These are phyloP conservation scores for Larimichthys polyactis DNA, from an alignment of 2,113 vertebrate species.

Conservation along the genomic window DNA sequence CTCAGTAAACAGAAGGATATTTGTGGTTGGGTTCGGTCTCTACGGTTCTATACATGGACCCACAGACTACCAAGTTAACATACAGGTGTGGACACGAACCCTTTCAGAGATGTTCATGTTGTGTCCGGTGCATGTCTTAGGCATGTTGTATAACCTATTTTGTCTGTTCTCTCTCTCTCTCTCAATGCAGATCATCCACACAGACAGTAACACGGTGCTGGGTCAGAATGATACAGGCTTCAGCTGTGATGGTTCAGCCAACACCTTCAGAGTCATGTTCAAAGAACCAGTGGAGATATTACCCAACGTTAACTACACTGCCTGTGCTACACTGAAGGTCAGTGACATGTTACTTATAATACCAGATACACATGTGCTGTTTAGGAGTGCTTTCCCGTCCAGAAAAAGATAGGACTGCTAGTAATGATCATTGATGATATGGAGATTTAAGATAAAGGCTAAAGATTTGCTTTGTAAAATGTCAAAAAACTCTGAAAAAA, in stretches of 20 bases:
- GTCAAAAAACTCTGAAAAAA: no score
- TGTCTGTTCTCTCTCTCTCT: not conserved
- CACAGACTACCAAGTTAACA: slow-evolving; percentile 97
- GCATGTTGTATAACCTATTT: not conserved
- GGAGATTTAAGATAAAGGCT: no score
- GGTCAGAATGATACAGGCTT: slow-evolving; percentile 98
- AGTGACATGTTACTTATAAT: not conserved
- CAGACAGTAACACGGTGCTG: slow-evolving; percentile 95
- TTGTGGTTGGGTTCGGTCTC: slow-evolving; percentile 95
- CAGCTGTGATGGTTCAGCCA: slow-evolving; percentile 96
- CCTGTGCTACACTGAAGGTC: slow-evolving; percentile 97
- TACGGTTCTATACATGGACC: slow-evolving; percentile 97
- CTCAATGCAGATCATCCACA: slow-evolving; percentile 92
- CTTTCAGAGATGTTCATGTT: not conserved
- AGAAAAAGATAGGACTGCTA: not conserved
- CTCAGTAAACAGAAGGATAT: slow-evolving; percentile 95
- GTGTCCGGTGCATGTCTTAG: not conserved
- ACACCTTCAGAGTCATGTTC: slow-evolving; percentile 98
- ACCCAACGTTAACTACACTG: slow-evolving; percentile 97
- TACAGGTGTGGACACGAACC: slow-evolving; percentile 87
- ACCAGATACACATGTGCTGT: not conserved
- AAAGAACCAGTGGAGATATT: slow-evolving; percentile 97
- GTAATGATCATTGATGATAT: not conserved
- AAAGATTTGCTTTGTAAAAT: no score
- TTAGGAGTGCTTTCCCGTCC: not conserved